phyloP scores from a whole-genome alignment of 2,888 invertebrate genomes.

The Diplolepis rosae region DNA sequence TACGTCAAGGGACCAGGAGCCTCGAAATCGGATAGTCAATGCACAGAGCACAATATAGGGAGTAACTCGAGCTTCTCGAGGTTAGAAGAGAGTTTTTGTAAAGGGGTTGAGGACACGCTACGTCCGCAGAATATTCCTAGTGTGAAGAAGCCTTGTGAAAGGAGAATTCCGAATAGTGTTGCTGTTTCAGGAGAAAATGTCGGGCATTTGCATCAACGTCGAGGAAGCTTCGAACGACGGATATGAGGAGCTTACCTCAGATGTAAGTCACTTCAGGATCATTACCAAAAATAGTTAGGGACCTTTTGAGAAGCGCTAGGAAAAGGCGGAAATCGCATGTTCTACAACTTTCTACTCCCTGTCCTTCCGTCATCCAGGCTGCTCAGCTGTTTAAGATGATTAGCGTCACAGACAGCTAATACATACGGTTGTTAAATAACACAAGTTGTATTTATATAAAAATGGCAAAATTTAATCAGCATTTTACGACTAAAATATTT shows the following conservation, averaged over 20 bases:
- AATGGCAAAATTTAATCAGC: not conserved
- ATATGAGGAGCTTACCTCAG: constrained; percentile 53
- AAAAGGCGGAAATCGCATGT: constrained; percentile 52
- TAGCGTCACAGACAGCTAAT: constrained; percentile 17
- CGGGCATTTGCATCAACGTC: constrained; percentile 60
- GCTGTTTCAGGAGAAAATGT: constrained; percentile 42
- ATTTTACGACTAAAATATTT: not conserved
- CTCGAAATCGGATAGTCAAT: constrained; percentile 56
- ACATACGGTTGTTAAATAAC: not conserved
- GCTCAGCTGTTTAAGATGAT: constrained; percentile 29
- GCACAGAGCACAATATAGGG: constrained; percentile 56
- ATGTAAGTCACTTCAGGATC: constrained; percentile 33
- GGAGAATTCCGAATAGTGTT: constrained; percentile 30
- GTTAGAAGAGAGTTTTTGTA: not conserved
- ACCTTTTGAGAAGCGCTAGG: not conserved
- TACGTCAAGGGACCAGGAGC: constrained; percentile 15
- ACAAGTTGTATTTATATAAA: not conserved
- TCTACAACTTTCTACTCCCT: not conserved
- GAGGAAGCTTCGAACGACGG: constrained; percentile 58
- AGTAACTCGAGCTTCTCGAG: constrained; percentile 17
- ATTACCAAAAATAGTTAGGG: not conserved
- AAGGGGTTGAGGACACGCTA: not conserved
- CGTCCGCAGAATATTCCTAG: not conserved
- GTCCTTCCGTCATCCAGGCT: constrained; percentile 47
- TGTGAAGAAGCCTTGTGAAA: not conserved